Base-by-base conservation (phyloP, 2,888 invertebrate species). In the Parthenolecanium corni region DNA sequence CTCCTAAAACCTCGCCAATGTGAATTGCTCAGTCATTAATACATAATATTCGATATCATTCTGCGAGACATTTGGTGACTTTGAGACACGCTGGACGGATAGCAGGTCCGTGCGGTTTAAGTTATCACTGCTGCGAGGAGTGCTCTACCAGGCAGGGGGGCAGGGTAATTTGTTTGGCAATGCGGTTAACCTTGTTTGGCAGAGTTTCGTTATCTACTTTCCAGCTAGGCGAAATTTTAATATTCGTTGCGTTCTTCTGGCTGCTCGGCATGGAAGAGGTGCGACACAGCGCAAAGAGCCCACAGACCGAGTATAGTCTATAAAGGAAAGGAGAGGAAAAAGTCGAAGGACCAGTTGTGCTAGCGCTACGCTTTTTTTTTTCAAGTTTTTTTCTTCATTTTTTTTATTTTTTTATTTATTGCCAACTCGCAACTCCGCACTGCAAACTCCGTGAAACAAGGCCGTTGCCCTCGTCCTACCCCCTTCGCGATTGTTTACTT, bases 401-500 rank as follows among this genome's bases (percentile, higher is more conserved):
- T n/a, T n/a, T n/a, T 31, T 31, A 31, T 31, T 31, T 31, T 31
- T 44, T 47, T n/a, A n/a, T 47, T 47, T 57, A 47, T 47, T 47
- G 57, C 57, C 46, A 57, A 57, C 57, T 56, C 53, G 46, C 31
- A 18, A 57, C 57, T 57, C 57, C 23, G 57, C 57, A 47, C 57
- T 36, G 57, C 57, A 47, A 57, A 57, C 47, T 57, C 31, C 57
- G 57, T 47, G 46, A 57, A 57, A 47, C 57, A 57, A 57, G 57
- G 57, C 57, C 57, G 57, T 57, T 57, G 57, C 57, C 57, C 57
- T 57, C 57, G 57, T 44, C 57, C 36, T 46, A 36, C 57, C 47
- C 47, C 57, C 57, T 57, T 57, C 57, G 25, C 57, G 46, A 57
- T 57, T 57, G 57, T 57, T 57, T 57, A 57, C 57, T 57, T 57